Percentiles rank a stretch among this genome's conserved stretches.
phyloP scores from a whole-genome alignment of 2,888 invertebrate species.

The Trichopoda pennipes region DNA sequence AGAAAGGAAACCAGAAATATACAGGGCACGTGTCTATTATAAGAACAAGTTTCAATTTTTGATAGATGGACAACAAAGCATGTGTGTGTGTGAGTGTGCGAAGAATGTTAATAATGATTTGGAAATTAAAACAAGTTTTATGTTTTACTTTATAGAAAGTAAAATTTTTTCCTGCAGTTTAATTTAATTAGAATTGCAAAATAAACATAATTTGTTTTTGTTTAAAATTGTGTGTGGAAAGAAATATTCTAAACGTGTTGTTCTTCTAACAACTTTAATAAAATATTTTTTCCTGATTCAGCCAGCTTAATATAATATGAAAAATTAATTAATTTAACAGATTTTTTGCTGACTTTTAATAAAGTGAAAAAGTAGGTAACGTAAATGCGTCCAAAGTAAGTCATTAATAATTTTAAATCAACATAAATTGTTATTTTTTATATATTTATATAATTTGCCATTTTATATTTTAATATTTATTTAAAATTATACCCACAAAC shows the following conservation, averaged over 20 bases:
- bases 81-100: no score
- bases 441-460: slow-evolving; percentile 48
- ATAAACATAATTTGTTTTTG: no score
- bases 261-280: no score
- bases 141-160: neutral
- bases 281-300: no score
- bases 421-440: neutral
- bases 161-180: neutral
- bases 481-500: slow-evolving; percentile 32
- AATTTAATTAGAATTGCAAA: neutral
- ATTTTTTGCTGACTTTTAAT: no score
- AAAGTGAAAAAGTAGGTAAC: neutral
- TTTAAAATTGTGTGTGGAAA: no score
- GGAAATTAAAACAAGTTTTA: neutral
- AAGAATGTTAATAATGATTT: neutral
- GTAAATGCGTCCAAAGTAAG: neutral
- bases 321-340: no score
- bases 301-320: no score
- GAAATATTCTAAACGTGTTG: no score
- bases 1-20: slow-evolving; percentile 7
- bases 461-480: slow-evolving; percentile 58
- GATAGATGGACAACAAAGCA: neutral
- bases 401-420: slow-evolving; percentile 4
- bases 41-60: neutral
- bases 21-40: slow-evolving; percentile 32